phyloP scores from a whole-genome alignment of 2,797 vertebrate species.

The Tauraco hartlaubi region DNA sequence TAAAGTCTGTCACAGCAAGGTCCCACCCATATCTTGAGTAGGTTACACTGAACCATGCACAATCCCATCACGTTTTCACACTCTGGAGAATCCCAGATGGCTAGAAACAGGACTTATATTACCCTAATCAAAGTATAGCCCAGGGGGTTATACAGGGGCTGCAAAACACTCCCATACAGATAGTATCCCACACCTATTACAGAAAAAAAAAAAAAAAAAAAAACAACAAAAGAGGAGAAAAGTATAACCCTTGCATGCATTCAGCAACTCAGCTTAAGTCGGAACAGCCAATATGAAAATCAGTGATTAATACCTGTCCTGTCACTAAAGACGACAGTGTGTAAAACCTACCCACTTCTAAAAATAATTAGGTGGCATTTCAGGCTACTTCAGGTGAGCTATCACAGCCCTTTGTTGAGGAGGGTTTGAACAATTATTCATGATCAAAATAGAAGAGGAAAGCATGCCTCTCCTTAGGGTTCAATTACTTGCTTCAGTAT shows the following conservation, averaged over 20 bases:
- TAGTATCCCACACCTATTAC: background rate
- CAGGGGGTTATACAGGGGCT: background rate
- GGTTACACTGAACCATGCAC: background rate
- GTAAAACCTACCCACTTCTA: background rate
- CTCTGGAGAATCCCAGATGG: background rate
- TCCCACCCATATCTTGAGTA: background rate
- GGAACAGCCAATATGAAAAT: background rate
- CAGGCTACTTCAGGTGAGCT: background rate
- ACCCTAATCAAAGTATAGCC: background rate
- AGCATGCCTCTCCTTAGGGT: background rate
- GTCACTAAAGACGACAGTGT: background rate
- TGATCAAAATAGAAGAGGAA: background rate
- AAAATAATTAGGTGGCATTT: background rate
- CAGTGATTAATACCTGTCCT: background rate
- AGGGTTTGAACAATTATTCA: background rate
- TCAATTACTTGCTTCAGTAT: background rate
- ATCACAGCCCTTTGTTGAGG: background rate
- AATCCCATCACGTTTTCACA: background rate
- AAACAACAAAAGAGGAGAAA: background rate
- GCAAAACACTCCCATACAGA: background rate
- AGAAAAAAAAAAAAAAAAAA: rapidly evolving
- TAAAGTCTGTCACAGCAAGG: background rate
- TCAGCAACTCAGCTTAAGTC: background rate
- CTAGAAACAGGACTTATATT: background rate
- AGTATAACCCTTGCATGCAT: background rate